phyloP scores from a whole-genome alignment of 2,888 invertebrate genomes.

The Brachypalpus laphriformis region DNA sequence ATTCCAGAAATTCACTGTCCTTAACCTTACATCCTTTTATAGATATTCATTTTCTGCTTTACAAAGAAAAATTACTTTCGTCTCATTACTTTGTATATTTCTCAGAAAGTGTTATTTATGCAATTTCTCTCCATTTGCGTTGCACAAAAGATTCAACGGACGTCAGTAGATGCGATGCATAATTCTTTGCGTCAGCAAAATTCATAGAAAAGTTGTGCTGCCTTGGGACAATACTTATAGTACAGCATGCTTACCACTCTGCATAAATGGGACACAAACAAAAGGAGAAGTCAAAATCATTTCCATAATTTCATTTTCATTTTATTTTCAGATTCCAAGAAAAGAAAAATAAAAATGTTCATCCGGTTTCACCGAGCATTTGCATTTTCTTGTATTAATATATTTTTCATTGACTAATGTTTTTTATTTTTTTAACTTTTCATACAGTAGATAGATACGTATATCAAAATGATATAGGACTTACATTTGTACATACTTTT shows the following conservation, averaged over 20 bases:
- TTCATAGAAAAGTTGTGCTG: neutral
- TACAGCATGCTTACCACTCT: neutral
- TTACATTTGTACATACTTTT: conserved; percentile 38
- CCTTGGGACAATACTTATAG: neutral
- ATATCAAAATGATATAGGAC: conserved; percentile 35
- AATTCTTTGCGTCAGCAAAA: neutral
- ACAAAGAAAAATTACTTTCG: neutral
- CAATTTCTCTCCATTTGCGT: neutral
- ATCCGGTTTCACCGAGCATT: neutral
- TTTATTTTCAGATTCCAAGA: conserved; percentile 7
- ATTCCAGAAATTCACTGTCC: too few species aligned
- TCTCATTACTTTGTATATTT: neutral
- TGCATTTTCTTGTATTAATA: neutral
- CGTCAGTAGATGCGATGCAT: neutral
- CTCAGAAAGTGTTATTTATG: neutral
- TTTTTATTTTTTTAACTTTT: neutral
- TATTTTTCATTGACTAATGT: too few species aligned
- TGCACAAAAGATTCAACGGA: neutral
- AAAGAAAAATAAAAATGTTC: neutral
- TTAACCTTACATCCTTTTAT: too few species aligned
- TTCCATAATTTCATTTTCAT: conserved; percentile 2
- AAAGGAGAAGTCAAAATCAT: neutral
- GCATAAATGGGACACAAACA: too few species aligned
- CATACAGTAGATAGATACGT: conserved; percentile 10
- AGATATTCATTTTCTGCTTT: neutral